Evolutionary conservation across 2,113 vertebrate species (phyloP), one percentile per base, ranked within the genome.

Genomic region (Platichthys flesus): DNA sequence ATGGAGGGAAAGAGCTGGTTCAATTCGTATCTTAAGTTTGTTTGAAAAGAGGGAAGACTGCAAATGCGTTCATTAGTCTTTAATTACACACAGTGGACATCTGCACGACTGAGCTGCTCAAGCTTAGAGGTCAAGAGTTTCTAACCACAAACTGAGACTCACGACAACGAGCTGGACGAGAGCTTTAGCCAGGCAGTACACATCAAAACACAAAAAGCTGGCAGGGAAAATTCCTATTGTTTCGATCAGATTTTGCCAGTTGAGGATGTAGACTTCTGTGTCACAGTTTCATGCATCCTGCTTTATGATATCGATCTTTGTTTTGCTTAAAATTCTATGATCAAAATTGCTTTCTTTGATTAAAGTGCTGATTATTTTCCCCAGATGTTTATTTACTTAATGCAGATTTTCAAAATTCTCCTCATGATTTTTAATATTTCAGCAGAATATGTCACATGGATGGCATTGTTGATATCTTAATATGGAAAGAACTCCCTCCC

Each of bases 91-190:
- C 40, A 31, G 73, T 24, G 21, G 61, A 37, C 21, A 51, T 71
- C 31, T 28, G 37, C 24, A 42, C 23, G 7, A 1, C 10, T 9
- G 71, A 72, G 49, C 65, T 23, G 15, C 31, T 63, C 51, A 5
- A 37, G 64, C 71, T 21, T 26, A 76, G 61, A 64, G 62, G 24
- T 89, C 68, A 63, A 64, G 31, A 67, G 62, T 66, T 84, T 67
- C 12, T 58, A 51, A 57, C 76, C 79, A 52, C 76, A 45, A 52
- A 37, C 56, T 74, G 3, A 52, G 74, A 69, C 55, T 66, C 56
- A 49, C 51, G 62, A 68, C 76, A 40, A 56, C 28, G 26, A 68
- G 24, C 13, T 3, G n/a, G 2, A 67, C 57, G 58, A 75, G 67
- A 80, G 13, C n/a, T 67, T 76, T 56, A 67, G 68, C 16, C 37